Conservation (phyloP, 2,888 invertebrate species). For the Caenorhabditis virilis region DNA sequence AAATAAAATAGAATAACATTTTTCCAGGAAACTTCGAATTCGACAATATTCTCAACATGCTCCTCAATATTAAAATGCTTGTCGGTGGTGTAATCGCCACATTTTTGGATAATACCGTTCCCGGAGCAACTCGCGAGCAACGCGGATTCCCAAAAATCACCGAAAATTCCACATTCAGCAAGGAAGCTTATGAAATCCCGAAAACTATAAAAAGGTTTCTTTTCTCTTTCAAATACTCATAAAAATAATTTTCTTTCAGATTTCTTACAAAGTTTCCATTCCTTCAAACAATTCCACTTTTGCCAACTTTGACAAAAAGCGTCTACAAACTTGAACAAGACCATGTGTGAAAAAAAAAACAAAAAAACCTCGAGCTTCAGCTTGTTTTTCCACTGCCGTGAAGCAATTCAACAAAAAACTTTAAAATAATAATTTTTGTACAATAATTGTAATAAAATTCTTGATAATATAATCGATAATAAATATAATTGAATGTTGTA, state of each 20-base stretch:
- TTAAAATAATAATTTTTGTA: too few relatives aligned
- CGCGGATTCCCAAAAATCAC: constrained; percentile 45
- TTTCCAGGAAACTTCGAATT: constrained; percentile 32
- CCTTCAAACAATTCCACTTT: constrained; percentile 24
- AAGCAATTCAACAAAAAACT: too few relatives aligned
- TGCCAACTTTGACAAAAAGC: constrained; percentile 12
- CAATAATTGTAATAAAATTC: too few relatives aligned
- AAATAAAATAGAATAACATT: too few relatives aligned
- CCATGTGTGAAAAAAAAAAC: too few relatives aligned
- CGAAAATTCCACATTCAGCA: constrained; percentile 4
- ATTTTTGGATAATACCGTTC: constrained; percentile 70
- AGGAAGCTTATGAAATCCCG: constrained; percentile 25
- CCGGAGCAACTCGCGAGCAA: constrained; percentile 53
- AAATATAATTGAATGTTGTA: too few relatives aligned
- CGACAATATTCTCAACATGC: constrained; percentile 58
- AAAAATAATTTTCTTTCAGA: constrained; percentile 1
- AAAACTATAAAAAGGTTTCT: constrained; percentile 9
- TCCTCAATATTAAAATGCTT: constrained; percentile 66
- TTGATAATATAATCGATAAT: too few relatives aligned
- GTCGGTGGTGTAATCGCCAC: constrained; percentile 71
- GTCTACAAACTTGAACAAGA: too few relatives aligned
- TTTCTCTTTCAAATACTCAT: not conserved
- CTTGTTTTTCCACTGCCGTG: too few relatives aligned
- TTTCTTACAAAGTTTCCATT: constrained; percentile 14
- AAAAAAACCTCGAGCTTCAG: too few relatives aligned